Evolutionary conservation across 2,797 vertebrate genomes (phyloP), one percentile per base, ranked within the genome.

Genomic region (Sebastes melanostomus): DNA sequence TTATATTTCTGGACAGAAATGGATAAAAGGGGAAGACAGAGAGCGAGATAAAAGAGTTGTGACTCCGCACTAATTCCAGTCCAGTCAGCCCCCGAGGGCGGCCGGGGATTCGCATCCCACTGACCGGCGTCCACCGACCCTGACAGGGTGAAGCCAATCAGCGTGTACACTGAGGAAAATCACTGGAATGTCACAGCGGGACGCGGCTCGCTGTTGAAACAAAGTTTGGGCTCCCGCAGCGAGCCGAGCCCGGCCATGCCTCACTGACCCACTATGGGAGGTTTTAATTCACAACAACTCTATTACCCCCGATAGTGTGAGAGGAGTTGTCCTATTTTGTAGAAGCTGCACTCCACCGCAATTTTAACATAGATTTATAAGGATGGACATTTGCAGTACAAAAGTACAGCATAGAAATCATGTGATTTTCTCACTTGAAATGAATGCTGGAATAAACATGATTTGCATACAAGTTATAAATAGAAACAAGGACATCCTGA

Each of bases 141-240:
- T 74, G 88, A 87, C 87, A 79, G 85, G 58, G 58, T 66, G 76
- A 83, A 78, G 83, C 87, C 85, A 89, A 89, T 92, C 88, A 86
- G 78, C 12, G 8, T 69, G 59, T n/a, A 50, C 68, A 59, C 61
- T 16, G 58, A 78, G 72, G 77, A 73, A 63, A 85, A 84, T 71
- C 83, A 70, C 65, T 76, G 72, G 72, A 72, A 75, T 67, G 81
- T 85, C 86, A 50, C 85, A 76, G 76, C 1, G 36, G 78, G 81
- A 72, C 32, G 8, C 54, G 4, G 50, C 66, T 78, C 66, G 66
- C 75, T 62, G 14, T 66, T 63, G 81, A 78, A 70, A 88, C 75
- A 58, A 75, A 78, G 72, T 80, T 76, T 70, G 66, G 29, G 50
- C 82, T 89, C 77, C 74, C 32, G 27, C 46, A 62, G 78, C 2